These are phyloP conservation scores for crab-eating macaque (Macaca fascicularis) DNA, from an alignment of 2,113 vertebrate genomes.

Conservation along the genomic window T2T-MFA8v1.1 NC_088377.1:163690501-163691000, in stretches of 20 bases:
- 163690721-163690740: background rate
- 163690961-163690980: background rate
- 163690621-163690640: background rate
- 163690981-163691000: background rate
- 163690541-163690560: background rate
- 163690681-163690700: background rate
- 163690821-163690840: background rate
- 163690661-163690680: background rate
- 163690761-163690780: background rate
- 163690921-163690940: background rate
- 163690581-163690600: background rate
- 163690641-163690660: background rate
- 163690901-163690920: background rate
- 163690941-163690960: background rate
- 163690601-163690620: background rate
- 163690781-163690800: background rate
- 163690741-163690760: background rate
- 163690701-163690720: background rate
- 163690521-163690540: background rate
- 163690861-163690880: background rate
- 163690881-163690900: background rate
- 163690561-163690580: background rate
- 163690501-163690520: constrained; percentile 21
- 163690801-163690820: background rate
- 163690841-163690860: background rate